Base-by-base conservation (phyloP, 2,797 vertebrate species). In the Mycteria americana region DNA sequence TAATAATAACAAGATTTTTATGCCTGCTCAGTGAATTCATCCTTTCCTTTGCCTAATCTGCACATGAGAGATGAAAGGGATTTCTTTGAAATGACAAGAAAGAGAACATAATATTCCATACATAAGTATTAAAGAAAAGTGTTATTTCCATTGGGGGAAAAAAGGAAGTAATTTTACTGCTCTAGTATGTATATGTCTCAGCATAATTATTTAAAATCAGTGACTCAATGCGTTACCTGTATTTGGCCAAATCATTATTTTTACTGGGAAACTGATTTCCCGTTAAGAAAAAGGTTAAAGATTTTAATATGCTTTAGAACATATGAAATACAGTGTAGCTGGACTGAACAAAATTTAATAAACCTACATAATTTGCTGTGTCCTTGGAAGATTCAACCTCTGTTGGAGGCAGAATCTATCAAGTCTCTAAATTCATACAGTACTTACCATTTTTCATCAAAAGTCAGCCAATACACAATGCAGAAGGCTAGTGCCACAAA, bases 81-180 rank as follows among this genome's bases (percentile, higher is more conserved):
- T 95, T 77, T 95, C 78, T 94, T 64, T 95, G 64, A 97, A 97
- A 95, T 57, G 11, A 62, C 41, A 79, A 63, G 53, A 92, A 93
- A 86, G 18, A 87, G 22, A 74, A 88, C 19, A 91, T 82, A 78
- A 48, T 23, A 92, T n/a, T 80, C 41, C 18, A 22, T 43, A 74
- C 18, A 18, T 28, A 84, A 50, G 48, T 60, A 72, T 75, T 67
- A 79, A 74, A 85, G 60, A 25, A 56, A 39, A 18, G 13, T 43
- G 12, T 0, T 79, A 15, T 80, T 96, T 79, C 59, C 6, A 37
- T 79, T 67, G 80, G 16, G 9, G 23, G 7, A 6, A 37, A 79
- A 86, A 87, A 64, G 11, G 5, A 74, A 67, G 24, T 7, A 24
- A 54, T 69, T 28, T 43, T 60, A 15, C 17, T 96, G 8, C 35